Conservation (phyloP, 2,113 vertebrate species). For the Pterocles burchelli region DNA sequence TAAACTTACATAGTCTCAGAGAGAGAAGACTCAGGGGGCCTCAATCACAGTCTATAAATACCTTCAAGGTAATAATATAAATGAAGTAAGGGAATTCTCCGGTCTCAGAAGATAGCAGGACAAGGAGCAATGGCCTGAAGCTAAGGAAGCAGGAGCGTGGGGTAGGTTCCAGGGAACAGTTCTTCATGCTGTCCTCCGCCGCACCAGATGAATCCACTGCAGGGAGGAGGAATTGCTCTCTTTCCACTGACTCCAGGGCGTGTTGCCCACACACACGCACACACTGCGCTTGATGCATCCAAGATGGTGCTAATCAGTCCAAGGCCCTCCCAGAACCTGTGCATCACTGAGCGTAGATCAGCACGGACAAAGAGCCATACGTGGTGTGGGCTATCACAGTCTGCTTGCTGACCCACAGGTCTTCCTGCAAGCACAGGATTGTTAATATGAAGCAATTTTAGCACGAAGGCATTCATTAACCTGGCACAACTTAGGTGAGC, state of each 20-base stretch:
- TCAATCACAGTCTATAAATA: constrained; percentile 74
- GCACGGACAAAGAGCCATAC: background rate
- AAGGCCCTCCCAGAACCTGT: background rate
- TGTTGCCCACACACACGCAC: background rate
- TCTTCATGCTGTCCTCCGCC: constrained; percentile 1
- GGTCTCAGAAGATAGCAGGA: constrained; percentile 68
- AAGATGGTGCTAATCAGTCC: background rate
- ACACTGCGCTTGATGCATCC: background rate
- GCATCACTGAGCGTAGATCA: background rate
- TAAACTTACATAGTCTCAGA: constrained; percentile 69
- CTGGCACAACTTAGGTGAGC: fast-evolving
- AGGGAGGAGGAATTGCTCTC: constrained; percentile 27
- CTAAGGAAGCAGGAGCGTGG: constrained; percentile 52
- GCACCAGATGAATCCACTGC: background rate
- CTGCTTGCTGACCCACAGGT: background rate
- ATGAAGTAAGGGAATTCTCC: constrained; percentile 72
- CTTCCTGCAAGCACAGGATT: background rate
- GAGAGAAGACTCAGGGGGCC: constrained; percentile 59
- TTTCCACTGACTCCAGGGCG: background rate
- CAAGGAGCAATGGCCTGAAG: constrained; percentile 73
- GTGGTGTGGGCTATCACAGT: background rate
- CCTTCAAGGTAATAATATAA: constrained; percentile 75
- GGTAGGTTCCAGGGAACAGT: constrained; percentile 43
- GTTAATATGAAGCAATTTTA: background rate
- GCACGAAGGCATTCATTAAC: background rate